These are phyloP conservation scores for Myathropa florea DNA, from an alignment of 2,888 invertebrate species.

Conservation along the genomic window DNA sequence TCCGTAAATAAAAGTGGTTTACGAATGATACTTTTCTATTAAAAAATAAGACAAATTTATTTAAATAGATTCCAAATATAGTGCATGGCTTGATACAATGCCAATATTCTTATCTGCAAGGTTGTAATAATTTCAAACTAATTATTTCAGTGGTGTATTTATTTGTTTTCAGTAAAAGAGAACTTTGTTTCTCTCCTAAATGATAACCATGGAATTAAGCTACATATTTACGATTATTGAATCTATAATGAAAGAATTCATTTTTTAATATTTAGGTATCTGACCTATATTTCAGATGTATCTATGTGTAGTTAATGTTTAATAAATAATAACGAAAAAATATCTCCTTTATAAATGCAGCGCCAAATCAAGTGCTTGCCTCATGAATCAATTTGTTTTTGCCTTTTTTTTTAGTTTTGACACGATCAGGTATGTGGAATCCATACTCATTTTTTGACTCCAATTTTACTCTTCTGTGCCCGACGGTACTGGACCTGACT, in stretches of 20 bases:
- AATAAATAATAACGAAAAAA: conserved; percentile 34
- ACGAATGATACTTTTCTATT: not conserved
- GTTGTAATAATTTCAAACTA: not conserved
- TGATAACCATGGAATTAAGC: not conserved
- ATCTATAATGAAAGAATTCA: not conserved
- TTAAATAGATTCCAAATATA: not conserved
- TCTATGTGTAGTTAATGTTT: not conserved
- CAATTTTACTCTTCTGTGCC: conserved; percentile 22
- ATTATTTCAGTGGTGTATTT: not conserved
- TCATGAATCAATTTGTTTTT: not conserved
- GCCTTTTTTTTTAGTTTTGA: not conserved
- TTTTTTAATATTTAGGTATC: not conserved
- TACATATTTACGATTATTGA: not conserved
- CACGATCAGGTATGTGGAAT: not conserved
- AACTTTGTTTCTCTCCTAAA: not conserved
- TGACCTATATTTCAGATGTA: not conserved
- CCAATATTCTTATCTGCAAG: not conserved
- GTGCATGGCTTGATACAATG: too few species aligned
- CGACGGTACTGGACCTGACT: conserved; percentile 24
- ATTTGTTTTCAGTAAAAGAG: not conserved
- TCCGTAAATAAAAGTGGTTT: too few species aligned
- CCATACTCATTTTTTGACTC: not conserved
- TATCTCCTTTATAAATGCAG: conserved; percentile 39
- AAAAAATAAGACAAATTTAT: not conserved
- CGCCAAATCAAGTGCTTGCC: conserved; percentile 16